Conservation (phyloP, 1,140 invertebrate genomes). For the Berghia stephanieae region DNA sequence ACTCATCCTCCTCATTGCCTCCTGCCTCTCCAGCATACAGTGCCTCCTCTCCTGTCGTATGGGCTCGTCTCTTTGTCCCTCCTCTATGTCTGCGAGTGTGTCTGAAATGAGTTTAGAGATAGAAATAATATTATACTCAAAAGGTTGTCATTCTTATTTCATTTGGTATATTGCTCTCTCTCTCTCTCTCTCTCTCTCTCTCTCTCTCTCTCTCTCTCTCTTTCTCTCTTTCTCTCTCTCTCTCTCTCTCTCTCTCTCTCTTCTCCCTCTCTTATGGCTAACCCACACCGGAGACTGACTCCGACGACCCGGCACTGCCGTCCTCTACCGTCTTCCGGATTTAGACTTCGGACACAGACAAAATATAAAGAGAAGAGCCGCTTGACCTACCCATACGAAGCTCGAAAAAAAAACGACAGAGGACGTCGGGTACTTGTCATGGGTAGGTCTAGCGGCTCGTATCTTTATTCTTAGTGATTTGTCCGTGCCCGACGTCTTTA, state of each 20-base stretch:
- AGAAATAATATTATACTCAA: no score
- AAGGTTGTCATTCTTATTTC: no score
- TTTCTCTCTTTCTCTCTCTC: neutral
- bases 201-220: constrained; percentile 13
- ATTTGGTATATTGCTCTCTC: neutral
- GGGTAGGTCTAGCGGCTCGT: no score
- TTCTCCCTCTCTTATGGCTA: neutral
- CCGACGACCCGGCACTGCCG: neutral
- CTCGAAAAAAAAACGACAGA: neutral
- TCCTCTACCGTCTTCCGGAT: neutral
- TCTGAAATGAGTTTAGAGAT: neutral
- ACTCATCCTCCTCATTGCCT: neutral
- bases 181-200: neutral
- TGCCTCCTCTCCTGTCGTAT: neutral
- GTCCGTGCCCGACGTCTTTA: no score
- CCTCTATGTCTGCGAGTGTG: neutral
- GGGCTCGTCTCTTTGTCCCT: neutral
- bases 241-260: neutral
- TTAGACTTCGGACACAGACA: neutral
- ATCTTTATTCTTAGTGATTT: no score
- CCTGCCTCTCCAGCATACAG: neutral
- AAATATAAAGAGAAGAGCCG: neutral
- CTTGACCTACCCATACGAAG: neutral
- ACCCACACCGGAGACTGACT: neutral
- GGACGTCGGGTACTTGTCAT: no score